Percentiles rank a stretch among this genome's conserved stretches.
Evolutionary conservation across 2,888 invertebrate genomes (phyloP).

Genomic region (Odontomyia ornata): DNA sequence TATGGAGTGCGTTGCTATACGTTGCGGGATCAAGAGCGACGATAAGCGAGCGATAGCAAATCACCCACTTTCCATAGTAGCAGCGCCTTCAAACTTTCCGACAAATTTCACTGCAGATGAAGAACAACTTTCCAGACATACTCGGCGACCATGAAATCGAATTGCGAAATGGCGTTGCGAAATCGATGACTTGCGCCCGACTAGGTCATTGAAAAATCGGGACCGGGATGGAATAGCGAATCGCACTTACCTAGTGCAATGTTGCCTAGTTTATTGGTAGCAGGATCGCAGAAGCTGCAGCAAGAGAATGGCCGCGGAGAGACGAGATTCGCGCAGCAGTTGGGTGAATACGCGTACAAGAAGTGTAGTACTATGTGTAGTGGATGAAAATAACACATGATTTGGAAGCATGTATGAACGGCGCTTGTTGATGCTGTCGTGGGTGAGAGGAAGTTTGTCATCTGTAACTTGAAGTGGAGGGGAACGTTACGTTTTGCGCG

Average conservation of each 20-base stretch:
- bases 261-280: slow-evolving; percentile 58
- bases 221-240: background rate
- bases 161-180: background rate
- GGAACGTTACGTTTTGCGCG: no score
- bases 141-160: slow-evolving; percentile 30
- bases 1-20: no score
- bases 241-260: slow-evolving; percentile 56
- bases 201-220: slow-evolving; percentile 24
- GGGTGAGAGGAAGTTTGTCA: no score
- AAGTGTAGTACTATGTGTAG: no score
- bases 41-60: background rate
- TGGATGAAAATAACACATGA: no score
- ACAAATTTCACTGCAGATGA: slow-evolving; percentile 49
- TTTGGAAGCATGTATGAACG: no score
- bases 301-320: background rate
- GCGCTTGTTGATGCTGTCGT: no score
- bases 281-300: slow-evolving; percentile 49
- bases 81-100: slow-evolving; percentile 24
- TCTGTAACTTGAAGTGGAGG: no score
- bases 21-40: background rate
- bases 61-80: slow-evolving; percentile 1
- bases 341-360: no score
- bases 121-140: slow-evolving; percentile 48
- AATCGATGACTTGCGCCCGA: slow-evolving; percentile 12
- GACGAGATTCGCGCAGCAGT: background rate